Base-by-base conservation (phyloP, 2,888 invertebrate genomes). In the Rhagonycha fulva region DNA sequence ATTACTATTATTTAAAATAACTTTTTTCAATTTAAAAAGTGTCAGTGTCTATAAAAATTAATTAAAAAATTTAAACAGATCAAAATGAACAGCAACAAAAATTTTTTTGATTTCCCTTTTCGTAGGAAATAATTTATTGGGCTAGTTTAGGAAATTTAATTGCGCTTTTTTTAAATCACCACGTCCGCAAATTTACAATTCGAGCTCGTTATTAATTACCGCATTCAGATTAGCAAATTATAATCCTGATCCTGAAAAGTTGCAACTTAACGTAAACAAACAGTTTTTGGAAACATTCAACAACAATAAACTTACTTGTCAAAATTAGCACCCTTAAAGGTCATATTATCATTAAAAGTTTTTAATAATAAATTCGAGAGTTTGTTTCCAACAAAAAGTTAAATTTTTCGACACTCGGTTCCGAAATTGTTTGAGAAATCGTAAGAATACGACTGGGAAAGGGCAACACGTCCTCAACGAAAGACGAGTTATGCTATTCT, bases 401-500 rank as follows among this genome's bases (percentile, higher is more conserved):
- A 24, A 66, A 12, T 12, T 66, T 66, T 66, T 26, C 61, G 68
- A 26, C 61, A 30, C 10, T 67, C 47, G n/a, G 47, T 47, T 47
- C 47, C 47, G 47, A 47, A 12, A 32, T 32, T n/a, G 32, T 32
- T 32, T 12, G 66, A 68, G 28, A 71, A 62, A 67, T 47, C 61
- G 75, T 70, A 73, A 60, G 69, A 67, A 69, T 71, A 70, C 60
- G 47, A 47, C 47, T 47, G 47, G 68, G 68, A 72, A 74, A 68
- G 74, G 76, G 74, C 72, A 76, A 77, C 76, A 72, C 76, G 74
- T 76, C 78, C 75, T 75, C 78, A 73, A 71, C 76, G 63, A 68
- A 72, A 70, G 78, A 77, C 76, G 76, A 76, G 69, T 75, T 77
- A 69, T 72, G 77, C 77, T 78, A 74, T 77, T 80, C 80, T 80